phyloP scores from a whole-genome alignment of 2,113 vertebrate species.

The Lathamus discolor region DNA sequence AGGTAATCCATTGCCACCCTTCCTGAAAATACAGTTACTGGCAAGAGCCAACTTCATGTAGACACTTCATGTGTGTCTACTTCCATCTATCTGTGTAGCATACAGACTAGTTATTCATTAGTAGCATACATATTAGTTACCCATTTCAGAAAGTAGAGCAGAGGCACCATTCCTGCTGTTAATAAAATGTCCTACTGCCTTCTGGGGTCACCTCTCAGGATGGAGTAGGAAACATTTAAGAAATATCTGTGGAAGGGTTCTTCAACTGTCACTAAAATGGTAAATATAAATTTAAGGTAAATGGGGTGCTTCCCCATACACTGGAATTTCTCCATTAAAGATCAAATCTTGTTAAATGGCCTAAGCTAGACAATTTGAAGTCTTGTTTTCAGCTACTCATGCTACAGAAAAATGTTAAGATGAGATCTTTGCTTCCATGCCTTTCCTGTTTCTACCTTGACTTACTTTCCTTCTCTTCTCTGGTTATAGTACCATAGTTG shows the following conservation, averaged over 20 bases:
- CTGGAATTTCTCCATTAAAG: neutral
- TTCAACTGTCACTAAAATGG: neutral
- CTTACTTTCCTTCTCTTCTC: neutral
- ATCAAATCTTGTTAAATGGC: neutral
- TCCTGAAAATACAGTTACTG: neutral
- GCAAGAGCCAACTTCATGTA: neutral
- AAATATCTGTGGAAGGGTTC: neutral
- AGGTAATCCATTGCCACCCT: neutral
- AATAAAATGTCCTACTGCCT: neutral
- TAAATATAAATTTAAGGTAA: neutral
- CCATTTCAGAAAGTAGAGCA: neutral
- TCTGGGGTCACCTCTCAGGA: fast-evolving
- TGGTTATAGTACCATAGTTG: neutral
- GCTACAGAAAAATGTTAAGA: neutral
- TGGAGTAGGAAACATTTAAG: neutral
- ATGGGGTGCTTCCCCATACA: neutral
- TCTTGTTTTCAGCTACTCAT: neutral
- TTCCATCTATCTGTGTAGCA: fast-evolving
- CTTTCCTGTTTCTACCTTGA: neutral
- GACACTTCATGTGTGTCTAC: fast-evolving
- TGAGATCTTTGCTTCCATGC: neutral
- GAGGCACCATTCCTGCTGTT: neutral
- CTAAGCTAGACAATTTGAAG: neutral
- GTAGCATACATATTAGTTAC: neutral
- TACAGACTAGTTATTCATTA: neutral